These are phyloP conservation scores for Drosophila melanocephala DNA, from an alignment of 2,888 invertebrate species.

Conservation along the genomic window DNA sequence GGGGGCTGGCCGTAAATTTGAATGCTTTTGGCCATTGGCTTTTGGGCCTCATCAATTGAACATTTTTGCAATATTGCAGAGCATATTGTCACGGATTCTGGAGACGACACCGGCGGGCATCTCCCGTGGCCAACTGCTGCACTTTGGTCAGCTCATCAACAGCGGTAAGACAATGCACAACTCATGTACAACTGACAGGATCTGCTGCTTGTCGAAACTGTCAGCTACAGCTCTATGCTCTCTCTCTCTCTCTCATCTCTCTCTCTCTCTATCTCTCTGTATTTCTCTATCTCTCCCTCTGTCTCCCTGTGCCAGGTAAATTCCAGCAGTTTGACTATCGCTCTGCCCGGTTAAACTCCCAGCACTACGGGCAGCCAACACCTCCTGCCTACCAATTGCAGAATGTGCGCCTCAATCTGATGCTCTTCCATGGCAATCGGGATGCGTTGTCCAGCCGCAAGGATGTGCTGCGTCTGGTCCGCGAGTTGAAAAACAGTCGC, in stretches of 20 bases:
- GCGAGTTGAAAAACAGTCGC: slow-evolving; percentile 69
- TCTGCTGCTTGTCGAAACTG: not conserved
- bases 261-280: not conserved
- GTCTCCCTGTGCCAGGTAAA: slow-evolving; percentile 64
- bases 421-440: slow-evolving; percentile 80
- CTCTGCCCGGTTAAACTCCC: slow-evolving; percentile 72
- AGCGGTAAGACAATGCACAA: slow-evolving; percentile 73
- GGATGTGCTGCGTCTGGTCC: slow-evolving; percentile 74
- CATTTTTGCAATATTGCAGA: slow-evolving; percentile 54
- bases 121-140: slow-evolving; percentile 82
- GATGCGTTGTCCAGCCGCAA: slow-evolving; percentile 67
- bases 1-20: slow-evolving; percentile 54
- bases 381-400: slow-evolving; percentile 80
- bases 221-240: slow-evolving; percentile 1
- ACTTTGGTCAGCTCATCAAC: slow-evolving; percentile 83
- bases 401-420: slow-evolving; percentile 80
- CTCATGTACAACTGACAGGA: not conserved
- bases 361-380: slow-evolving; percentile 72
- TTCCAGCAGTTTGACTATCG: slow-evolving; percentile 82
- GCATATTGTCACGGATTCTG: slow-evolving; percentile 79
- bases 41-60: slow-evolving; percentile 47
- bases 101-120: slow-evolving; percentile 83
- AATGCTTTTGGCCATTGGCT: slow-evolving; percentile 39
- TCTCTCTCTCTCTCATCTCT: not conserved
- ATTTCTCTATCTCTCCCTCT: not conserved